Percentiles rank a stretch among this genome's conserved stretches.
These are phyloP conservation scores for Lepidurus arcticus DNA, from an alignment of 1,140 invertebrate species.

Conservation along the genomic window DNA sequence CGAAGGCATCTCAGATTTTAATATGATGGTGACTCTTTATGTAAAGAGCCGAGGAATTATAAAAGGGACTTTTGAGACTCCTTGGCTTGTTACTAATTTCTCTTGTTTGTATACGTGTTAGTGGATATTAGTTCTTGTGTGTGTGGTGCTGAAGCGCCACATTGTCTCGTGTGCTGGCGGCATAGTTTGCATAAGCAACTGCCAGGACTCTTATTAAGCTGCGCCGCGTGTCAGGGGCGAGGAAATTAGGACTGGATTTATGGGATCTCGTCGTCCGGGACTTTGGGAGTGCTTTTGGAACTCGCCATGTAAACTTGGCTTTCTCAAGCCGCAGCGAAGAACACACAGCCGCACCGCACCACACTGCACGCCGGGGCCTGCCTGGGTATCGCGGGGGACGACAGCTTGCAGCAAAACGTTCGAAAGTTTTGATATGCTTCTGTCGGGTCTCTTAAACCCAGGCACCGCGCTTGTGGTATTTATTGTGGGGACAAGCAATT, in stretches of 20 bases:
- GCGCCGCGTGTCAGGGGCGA: constrained; percentile 11
- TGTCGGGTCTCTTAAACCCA: not conserved
- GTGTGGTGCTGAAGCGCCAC: constrained; percentile 20
- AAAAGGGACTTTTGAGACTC: not conserved
- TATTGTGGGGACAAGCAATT: not conserved
- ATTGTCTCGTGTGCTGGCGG: constrained; percentile 20
- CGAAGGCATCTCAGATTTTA: not conserved
- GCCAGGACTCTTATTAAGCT: constrained; percentile 21
- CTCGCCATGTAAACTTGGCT: not conserved
- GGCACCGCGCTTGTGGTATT: constrained; percentile 9
- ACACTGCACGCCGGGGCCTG: not conserved
- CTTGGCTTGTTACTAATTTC: not conserved
- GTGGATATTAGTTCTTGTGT: not conserved
- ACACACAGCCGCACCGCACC: not conserved
- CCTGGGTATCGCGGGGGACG: not conserved
- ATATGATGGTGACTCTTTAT: constrained; percentile 12
- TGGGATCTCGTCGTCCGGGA: constrained; percentile 6
- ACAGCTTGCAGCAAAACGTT: not conserved
- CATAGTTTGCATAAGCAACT: constrained; percentile 22
- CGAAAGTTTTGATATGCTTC: not conserved
- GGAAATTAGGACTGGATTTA: constrained; percentile 19
- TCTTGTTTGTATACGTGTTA: no score
- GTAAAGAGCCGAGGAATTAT: constrained; percentile 13
- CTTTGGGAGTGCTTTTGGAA: not conserved
- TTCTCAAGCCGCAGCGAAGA: not conserved